Base-by-base conservation (phyloP, 2,888 invertebrate genomes). In the Philhelius pedissequus region DNA sequence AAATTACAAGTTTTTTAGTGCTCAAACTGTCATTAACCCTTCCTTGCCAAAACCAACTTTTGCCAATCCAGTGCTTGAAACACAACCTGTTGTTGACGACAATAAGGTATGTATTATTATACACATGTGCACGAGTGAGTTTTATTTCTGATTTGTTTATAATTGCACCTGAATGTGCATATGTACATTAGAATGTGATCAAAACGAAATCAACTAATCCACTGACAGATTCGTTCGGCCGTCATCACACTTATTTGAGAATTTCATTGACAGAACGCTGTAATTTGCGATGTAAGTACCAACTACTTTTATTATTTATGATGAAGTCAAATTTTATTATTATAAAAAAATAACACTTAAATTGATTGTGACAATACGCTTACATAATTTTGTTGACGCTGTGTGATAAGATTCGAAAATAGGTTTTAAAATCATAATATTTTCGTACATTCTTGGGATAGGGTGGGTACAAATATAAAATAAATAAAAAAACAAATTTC, bases 251-350 rank as follows among this genome's bases (percentile, higher is more conserved):
- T 82, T 99, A 99, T 90, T 93, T 99, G 68, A 93, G 99, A 86
- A 98, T 99, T 88, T 99, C 99, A 0, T 92, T 99, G 66, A 98
- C 98, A 0, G 99, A 99, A 92, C 94, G 96, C 86, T 99, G 99
- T 92, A 99, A 99, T 93, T 93, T 99, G 87, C 93, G 99, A 93
- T 99, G 99, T 98, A 94, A 94, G 96, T 93, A 82, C 11, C 22
- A 25, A 25, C 6, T 40, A 15, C 3, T 40, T 2, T 13, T 5
- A 13, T 20, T 48, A 5, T 50, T 27, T 60, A 20, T 18, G 0
- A 27, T 38, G 22, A 30, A 27, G 38, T 48, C 13, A 25, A 5
- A 9, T 20, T 9, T 15, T 22, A 1, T 30, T n/a, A n/a, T n/a
- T n/a, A n/a, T n/a, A n/a, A 13, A 58, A 32, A 22, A 32, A 74